These are phyloP conservation scores for Acanthopagrus latus DNA, from an alignment of 2,797 vertebrate genomes.

Conservation along the genomic window DNA sequence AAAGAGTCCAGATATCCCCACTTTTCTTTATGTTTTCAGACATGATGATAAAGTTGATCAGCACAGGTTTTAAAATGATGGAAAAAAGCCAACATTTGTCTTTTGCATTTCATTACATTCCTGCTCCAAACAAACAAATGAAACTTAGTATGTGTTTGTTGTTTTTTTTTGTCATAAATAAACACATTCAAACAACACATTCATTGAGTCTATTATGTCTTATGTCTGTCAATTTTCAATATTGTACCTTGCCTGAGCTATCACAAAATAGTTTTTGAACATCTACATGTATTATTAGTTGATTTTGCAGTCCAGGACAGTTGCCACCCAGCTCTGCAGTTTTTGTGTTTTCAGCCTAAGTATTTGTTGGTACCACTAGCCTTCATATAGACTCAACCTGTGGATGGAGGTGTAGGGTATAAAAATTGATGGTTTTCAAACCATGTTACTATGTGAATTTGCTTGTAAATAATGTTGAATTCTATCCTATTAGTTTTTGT, in stretches of 20 bases:
- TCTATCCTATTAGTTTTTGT: no score
- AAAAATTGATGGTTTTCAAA: no score
- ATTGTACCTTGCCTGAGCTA: background rate
- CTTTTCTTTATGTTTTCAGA: slow-evolving; percentile 16
- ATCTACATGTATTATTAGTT: background rate
- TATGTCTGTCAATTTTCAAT: background rate
- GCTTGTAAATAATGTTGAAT: no score
- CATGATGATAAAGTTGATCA: background rate
- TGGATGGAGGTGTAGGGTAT: no score
- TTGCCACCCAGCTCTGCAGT: background rate
- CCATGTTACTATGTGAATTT: no score
- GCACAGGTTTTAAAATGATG: background rate
- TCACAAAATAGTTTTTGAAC: background rate
- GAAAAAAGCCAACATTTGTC: background rate
- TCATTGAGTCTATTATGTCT: background rate
- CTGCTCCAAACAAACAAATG: background rate
- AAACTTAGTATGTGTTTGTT: slow-evolving; percentile 1
- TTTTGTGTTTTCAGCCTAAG: background rate
- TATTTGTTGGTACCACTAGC: no score
- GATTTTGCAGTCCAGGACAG: background rate
- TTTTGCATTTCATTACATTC: background rate
- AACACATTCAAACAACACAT: slow-evolving; percentile 16
- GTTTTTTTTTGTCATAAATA: slow-evolving; percentile 32
- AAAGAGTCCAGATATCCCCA: background rate
- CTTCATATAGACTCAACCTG: no score